Evolutionary conservation across 2,888 invertebrate species (phyloP).

Genomic region (Orchestes rusci): DNA sequence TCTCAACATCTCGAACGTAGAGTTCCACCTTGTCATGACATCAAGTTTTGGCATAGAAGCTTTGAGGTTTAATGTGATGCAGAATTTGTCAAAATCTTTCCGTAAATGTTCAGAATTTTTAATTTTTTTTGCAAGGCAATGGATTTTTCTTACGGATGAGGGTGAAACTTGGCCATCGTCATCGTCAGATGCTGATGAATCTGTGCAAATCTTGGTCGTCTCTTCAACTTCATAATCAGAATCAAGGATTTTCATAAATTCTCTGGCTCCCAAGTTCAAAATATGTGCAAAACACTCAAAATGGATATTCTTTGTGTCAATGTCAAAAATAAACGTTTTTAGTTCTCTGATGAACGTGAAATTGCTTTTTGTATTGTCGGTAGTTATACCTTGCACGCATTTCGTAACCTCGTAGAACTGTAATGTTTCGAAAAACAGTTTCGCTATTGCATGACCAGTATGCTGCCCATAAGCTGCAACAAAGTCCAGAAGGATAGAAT

Average conservation of each 20-base stretch:
- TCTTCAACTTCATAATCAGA: conserved; percentile 10
- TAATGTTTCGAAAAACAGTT: conserved; percentile 23
- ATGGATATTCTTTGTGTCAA: conserved; percentile 25
- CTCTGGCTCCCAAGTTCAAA: conserved; percentile 25
- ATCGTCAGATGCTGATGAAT: conserved; percentile 8
- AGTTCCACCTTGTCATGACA: conserved; percentile 9
- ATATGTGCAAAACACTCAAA: conserved; percentile 28
- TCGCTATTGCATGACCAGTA: conserved; percentile 27
- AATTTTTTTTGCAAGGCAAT: conserved; percentile 15
- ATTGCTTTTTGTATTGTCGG: conserved; percentile 25
- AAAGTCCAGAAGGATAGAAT: conserved; percentile 26
- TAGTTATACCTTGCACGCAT: conserved; percentile 25
- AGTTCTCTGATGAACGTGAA: conserved; percentile 25
- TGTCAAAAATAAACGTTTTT: conserved; percentile 13
- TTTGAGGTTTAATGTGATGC: conserved; percentile 17
- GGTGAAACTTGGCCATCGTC: not conserved
- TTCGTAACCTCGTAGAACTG: conserved; percentile 22
- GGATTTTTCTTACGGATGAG: not conserved
- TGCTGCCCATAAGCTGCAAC: conserved; percentile 28
- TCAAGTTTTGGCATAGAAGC: conserved; percentile 19
- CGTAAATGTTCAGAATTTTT: conserved; percentile 17
- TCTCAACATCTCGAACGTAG: conserved; percentile 15
- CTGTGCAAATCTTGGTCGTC: conserved; percentile 7
- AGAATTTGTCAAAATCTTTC: conserved; percentile 17
- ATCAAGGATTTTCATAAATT: conserved; percentile 20